phyloP scores from a whole-genome alignment of 2,888 invertebrate genomes.

The Drosophila putrida region DNA sequence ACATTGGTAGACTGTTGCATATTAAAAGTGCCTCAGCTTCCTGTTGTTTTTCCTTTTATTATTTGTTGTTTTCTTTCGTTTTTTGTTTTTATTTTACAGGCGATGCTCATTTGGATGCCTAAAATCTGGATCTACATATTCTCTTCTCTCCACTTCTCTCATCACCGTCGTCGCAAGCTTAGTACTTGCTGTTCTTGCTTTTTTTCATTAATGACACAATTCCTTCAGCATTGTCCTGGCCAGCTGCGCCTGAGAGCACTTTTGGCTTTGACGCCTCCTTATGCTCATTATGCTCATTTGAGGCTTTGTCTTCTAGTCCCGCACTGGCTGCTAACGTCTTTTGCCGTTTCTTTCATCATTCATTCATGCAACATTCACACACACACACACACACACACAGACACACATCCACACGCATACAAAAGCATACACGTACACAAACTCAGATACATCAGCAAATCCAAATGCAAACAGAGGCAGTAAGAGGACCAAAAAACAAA shows the following conservation, averaged over 20 bases:
- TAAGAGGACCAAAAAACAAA: slow-evolving; percentile 55
- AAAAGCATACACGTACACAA: slow-evolving; percentile 1
- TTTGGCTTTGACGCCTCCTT: slow-evolving; percentile 77
- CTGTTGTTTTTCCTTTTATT: slow-evolving; percentile 56
- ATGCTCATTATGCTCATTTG: slow-evolving; percentile 81
- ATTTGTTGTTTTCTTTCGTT: slow-evolving; percentile 21
- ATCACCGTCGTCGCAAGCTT: slow-evolving; percentile 5
- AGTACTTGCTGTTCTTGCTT: slow-evolving; percentile 1
- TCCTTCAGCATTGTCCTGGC: slow-evolving; percentile 73
- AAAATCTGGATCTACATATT: slow-evolving; percentile 40
- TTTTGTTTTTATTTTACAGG: slow-evolving; percentile 28
- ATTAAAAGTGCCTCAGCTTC: slow-evolving; percentile 70
- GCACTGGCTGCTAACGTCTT: slow-evolving; percentile 53
- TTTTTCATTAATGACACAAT: slow-evolving; percentile 78
- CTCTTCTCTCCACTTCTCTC: background rate
- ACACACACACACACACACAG: slow-evolving; percentile 3
- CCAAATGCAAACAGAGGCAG: slow-evolving; percentile 68
- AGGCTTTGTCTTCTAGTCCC: slow-evolving; percentile 73
- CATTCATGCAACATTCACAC: slow-evolving; percentile 60
- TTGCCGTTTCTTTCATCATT: slow-evolving; percentile 76
- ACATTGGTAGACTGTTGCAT: slow-evolving; percentile 65
- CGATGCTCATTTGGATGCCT: slow-evolving; percentile 65
- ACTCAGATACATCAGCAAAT: slow-evolving; percentile 62
- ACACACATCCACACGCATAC: slow-evolving; percentile 4
- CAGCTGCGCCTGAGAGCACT: slow-evolving; percentile 77